Evolutionary conservation across 2,888 invertebrate genomes (phyloP).

Genomic region (Nasonovia ribisnigri): DNA sequence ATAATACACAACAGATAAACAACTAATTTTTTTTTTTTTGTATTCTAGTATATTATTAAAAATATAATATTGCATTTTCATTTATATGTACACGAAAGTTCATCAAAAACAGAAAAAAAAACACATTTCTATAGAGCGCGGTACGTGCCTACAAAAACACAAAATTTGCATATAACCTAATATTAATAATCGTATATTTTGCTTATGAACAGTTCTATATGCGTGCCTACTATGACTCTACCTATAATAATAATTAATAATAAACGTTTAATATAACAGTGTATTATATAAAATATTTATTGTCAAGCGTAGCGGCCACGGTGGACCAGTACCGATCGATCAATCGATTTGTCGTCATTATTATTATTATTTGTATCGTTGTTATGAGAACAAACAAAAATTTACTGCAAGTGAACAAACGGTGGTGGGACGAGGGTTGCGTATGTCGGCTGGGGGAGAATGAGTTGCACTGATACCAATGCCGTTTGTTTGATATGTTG

Average conservation of each 20-base stretch:
- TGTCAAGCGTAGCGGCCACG: not conserved
- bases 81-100: slow-evolving; percentile 51
- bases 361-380: not conserved
- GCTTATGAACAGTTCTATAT: not conserved
- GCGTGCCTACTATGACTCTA: not conserved
- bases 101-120: slow-evolving; percentile 26
- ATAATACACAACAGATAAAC: slow-evolving; percentile 41
- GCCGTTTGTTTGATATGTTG: not conserved
- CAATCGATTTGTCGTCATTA: not conserved
- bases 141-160: slow-evolving; percentile 4
- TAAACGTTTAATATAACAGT: not conserved
- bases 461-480: not conserved
- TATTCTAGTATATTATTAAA: slow-evolving; percentile 6
- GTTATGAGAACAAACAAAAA: not conserved
- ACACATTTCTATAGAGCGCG: not conserved
- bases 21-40: not conserved
- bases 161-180: not conserved
- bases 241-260: not conserved
- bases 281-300: not conserved
- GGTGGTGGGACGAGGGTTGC: not conserved
- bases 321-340: too few species aligned
- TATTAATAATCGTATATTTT: not conserved
- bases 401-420: not conserved
- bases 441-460: not conserved
- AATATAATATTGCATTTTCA: not conserved